Base-by-base conservation (phyloP, 2,888 invertebrate species). In the Cantharis flavilabris region DNA sequence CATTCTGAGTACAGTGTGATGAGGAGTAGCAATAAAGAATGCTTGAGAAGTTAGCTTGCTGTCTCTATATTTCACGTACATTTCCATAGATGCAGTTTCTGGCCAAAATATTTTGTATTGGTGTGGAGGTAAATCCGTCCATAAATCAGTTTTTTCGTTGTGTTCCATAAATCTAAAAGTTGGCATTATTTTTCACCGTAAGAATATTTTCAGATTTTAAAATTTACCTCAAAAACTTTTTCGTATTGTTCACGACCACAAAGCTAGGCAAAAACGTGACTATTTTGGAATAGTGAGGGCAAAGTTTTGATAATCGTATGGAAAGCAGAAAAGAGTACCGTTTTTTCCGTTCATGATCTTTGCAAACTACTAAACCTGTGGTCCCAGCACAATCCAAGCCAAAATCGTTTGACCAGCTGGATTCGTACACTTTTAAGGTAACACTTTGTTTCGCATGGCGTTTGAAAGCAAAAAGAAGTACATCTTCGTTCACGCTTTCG, bases 71-170 rank as follows among this genome's bases (percentile, higher is more conserved):
- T 95, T 95, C 82, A 95, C 93, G 83, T 93, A 94, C 94, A 96
- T 94, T 81, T 91, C 91, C 93, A 95, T 94, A 0, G 94, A 93
- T 79, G 94, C 93, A 0, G 95, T 95, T 83, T 93, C 94, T 0
- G 96, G 96, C 95, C 95, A 96, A 88, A 95, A 96, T 9, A 95
- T 91, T 14, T 92, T 88, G 82, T 93, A 94, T 87, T 94, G 93
- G 78, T 91, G 90, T 0, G 94, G 92, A 0, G 91, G 88, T 16
- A 96, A 88, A 88, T 96, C 96, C 71, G 94, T 91, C 96, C 96
- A 96, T 10, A 96, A 89, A 87, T 96, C 96, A 0, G 95, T 94
- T 64, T 94, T 92, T 85, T 96, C 95, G 84, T 96, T 95, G 86
- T 95, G 94, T 85, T 96, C 96, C 96, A 96, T 96, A 88, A 94